Conservation (phyloP, 2,888 invertebrate genomes). For the Philhelius pedissequus region DNA sequence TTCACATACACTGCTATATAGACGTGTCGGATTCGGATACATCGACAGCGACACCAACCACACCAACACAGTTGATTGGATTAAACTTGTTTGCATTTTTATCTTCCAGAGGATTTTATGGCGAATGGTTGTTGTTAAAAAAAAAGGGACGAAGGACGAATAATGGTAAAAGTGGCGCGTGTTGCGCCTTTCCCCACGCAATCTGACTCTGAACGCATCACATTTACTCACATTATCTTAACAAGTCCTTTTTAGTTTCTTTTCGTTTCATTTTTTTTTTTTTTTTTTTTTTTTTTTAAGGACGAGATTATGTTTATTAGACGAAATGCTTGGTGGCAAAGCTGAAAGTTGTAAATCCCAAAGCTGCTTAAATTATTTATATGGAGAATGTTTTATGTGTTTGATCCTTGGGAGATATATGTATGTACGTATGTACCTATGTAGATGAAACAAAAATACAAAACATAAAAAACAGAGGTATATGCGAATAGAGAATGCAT, state of each 20-base stretch:
- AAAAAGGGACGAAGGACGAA: slow-evolving; percentile 34
- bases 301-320: slow-evolving; percentile 68
- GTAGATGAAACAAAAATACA: neutral
- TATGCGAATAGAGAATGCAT: slow-evolving; percentile 32
- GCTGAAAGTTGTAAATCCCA: slow-evolving; percentile 61
- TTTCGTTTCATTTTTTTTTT: slow-evolving; percentile 44
- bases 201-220: neutral
- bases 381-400: slow-evolving; percentile 49
- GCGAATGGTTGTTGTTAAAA: slow-evolving; percentile 62
- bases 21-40: neutral
- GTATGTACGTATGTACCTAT: too few species aligned
- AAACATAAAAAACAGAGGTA: neutral
- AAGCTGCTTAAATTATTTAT: slow-evolving; percentile 68
- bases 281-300: slow-evolving; percentile 37
- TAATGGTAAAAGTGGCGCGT: slow-evolving; percentile 52
- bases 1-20: neutral
- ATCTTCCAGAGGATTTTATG: slow-evolving; percentile 63
- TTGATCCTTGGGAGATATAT: slow-evolving; percentile 22
- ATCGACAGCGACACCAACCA: slow-evolving; percentile 9
- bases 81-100: slow-evolving; percentile 70
- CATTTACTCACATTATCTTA: slow-evolving; percentile 47
- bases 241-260: slow-evolving; percentile 42
- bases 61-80: slow-evolving; percentile 68
- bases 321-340: slow-evolving; percentile 41
- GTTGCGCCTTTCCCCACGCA: slow-evolving; percentile 6